Conservation (phyloP, 1,140 invertebrate genomes). For the Archivesica marissinica region DNA sequence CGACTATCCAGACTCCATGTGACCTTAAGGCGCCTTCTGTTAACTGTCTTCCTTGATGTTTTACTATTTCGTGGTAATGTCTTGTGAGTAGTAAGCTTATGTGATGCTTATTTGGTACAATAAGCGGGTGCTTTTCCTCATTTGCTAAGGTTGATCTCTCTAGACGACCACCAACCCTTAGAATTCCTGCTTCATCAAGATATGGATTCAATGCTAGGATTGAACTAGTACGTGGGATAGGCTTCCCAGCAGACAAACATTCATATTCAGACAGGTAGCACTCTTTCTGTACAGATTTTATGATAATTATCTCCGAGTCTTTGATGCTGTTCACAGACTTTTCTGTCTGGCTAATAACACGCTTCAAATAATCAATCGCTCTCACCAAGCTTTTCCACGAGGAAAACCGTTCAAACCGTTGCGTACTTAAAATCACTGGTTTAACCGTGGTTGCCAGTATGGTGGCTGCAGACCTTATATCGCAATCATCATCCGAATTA, state of each 20-base stretch:
- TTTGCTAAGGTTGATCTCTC: background rate
- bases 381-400: background rate
- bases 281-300: background rate
- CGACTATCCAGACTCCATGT: conserved; percentile 59
- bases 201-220: background rate
- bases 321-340: background rate
- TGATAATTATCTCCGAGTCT: conserved; percentile 1
- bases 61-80: conserved; percentile 46
- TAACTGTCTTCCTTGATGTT: conserved; percentile 50
- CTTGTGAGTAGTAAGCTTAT: background rate
- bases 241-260: background rate
- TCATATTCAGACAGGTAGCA: background rate
- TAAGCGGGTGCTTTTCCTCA: background rate
- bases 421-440: no score
- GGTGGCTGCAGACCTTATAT: no score
- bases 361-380: background rate
- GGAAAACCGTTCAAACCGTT: conserved; percentile 21
- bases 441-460: no score
- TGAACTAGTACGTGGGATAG: background rate
- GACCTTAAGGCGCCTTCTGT: conserved; percentile 51
- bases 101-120: conserved; percentile 12
- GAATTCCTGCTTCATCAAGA: conserved; percentile 7
- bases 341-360: background rate
- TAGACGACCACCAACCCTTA: conserved; percentile 20
- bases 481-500: no score